Conservation (phyloP, 2,888 invertebrate genomes). For the Nephrotoma appendiculata region DNA sequence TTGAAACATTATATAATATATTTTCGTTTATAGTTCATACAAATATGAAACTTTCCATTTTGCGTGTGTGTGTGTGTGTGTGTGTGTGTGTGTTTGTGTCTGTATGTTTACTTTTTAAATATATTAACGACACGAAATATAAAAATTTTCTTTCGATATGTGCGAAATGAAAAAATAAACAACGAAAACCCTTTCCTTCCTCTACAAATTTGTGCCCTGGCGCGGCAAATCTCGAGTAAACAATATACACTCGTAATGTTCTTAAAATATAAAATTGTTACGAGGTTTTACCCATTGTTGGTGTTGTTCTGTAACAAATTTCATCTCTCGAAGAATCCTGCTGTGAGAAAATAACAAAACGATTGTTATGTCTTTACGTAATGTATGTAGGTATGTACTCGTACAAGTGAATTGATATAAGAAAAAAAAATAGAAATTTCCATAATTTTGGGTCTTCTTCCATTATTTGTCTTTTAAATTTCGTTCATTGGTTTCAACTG, state of each 20-base stretch:
- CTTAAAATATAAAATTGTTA: not conserved
- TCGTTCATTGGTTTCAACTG: not conserved
- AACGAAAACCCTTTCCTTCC: not conserved
- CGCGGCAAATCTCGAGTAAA: not conserved
- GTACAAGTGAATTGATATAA: not conserved
- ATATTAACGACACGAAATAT: not conserved
- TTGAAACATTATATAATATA: not conserved
- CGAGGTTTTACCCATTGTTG: not conserved
- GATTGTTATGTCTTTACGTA: not conserved
- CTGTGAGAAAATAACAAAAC: not conserved
- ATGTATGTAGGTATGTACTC: not conserved
- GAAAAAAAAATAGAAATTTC: not conserved
- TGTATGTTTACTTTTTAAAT: not conserved
- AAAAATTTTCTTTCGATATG: not conserved
- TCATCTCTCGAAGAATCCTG: not conserved
- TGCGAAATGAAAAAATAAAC: not conserved
- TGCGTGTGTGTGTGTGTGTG: not conserved
- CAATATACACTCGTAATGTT: not conserved
- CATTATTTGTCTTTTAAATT: not conserved
- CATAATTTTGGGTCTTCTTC: not conserved
- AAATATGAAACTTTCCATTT: not conserved
- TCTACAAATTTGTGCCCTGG: not conserved
- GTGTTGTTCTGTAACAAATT: not conserved
- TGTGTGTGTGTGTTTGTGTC: not conserved
- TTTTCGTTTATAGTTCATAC: not conserved